phyloP scores from a whole-genome alignment of 2,797 vertebrate genomes.

The Clarias pachynema region DNA sequence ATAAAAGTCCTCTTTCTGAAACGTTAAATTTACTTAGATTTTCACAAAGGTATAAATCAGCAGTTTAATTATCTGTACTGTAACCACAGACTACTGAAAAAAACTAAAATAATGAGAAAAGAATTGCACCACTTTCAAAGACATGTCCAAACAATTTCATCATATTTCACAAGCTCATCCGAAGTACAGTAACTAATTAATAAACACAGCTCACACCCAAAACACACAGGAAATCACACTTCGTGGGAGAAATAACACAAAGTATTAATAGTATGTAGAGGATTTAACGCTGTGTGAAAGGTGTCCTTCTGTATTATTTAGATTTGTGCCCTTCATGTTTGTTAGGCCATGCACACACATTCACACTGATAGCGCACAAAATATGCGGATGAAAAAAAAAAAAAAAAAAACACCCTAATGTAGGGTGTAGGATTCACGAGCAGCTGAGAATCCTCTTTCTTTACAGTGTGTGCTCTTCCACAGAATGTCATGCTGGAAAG shows the following conservation, averaged over 20 bases:
- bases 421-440: background rate
- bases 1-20: background rate
- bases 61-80: background rate
- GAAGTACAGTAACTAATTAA: background rate
- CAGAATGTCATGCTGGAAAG: conserved; percentile 23
- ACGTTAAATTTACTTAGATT: background rate
- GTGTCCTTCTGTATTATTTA: background rate
- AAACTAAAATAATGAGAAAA: background rate
- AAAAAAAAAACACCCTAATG: background rate
- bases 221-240: background rate
- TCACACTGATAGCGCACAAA: conserved; percentile 1
- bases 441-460: conserved; percentile 29
- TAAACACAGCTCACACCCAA: background rate
- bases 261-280: background rate
- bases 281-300: background rate
- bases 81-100: background rate
- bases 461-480: conserved; percentile 17
- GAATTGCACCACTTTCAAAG: background rate
- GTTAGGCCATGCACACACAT: background rate
- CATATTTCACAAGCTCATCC: background rate
- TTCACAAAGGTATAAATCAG: background rate
- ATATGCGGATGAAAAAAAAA: background rate
- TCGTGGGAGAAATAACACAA: background rate
- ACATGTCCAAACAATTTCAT: background rate
- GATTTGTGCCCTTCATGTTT: conserved; percentile 11